A percentile compares a stretch with the other conserved stretches of the same genome.
These are phyloP conservation scores for Abrostola triplasia DNA, from an alignment of 2,888 invertebrate genomes.

Conservation along the genomic window DNA sequence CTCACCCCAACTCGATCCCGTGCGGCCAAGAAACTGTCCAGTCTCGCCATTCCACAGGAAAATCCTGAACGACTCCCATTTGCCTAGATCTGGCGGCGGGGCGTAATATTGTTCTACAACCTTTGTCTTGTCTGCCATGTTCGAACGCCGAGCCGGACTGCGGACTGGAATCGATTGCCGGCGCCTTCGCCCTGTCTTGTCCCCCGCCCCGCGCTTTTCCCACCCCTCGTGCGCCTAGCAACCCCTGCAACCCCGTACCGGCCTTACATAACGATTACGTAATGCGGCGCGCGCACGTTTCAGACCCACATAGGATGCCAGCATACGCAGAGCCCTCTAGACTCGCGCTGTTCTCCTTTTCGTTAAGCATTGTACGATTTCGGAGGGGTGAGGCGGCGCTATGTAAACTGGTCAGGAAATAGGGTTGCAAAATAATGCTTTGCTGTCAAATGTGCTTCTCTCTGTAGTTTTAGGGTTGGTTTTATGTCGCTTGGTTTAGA, in stretches of 20 bases:
- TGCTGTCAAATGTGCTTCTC: slow-evolving; percentile 24
- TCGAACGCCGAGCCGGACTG: slow-evolving; percentile 83
- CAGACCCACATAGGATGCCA: slow-evolving; percentile 69
- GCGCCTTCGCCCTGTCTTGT: slow-evolving; percentile 73
- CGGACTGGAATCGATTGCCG: slow-evolving; percentile 82
- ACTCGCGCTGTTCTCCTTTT: slow-evolving; percentile 21
- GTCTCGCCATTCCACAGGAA: slow-evolving; percentile 98
- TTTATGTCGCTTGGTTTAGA: slow-evolving; percentile 29
- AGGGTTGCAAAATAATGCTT: slow-evolving; percentile 55
- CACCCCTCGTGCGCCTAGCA: slow-evolving; percentile 61
- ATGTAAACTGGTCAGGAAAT: slow-evolving; percentile 52
- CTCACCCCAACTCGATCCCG: slow-evolving; percentile 98
- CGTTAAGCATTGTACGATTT: slow-evolving; percentile 14
- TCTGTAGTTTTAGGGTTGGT: slow-evolving; percentile 26
- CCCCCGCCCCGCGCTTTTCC: slow-evolving; percentile 56
- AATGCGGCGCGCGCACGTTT: slow-evolving; percentile 82
- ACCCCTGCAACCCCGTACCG: slow-evolving; percentile 75
- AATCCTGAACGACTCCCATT: slow-evolving; percentile 94
- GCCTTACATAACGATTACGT: slow-evolving; percentile 86
- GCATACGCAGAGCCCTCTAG: slow-evolving; percentile 53
- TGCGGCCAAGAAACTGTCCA: slow-evolving; percentile 96
- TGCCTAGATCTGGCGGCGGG: slow-evolving; percentile 93
- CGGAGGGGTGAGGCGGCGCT: slow-evolving; percentile 56
- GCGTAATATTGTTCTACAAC: slow-evolving; percentile 92
- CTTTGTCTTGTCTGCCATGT: slow-evolving; percentile 93